These are phyloP conservation scores for Gopherus evgoodei DNA, from an alignment of 2,113 vertebrate species.

Conservation along the genomic window DNA sequence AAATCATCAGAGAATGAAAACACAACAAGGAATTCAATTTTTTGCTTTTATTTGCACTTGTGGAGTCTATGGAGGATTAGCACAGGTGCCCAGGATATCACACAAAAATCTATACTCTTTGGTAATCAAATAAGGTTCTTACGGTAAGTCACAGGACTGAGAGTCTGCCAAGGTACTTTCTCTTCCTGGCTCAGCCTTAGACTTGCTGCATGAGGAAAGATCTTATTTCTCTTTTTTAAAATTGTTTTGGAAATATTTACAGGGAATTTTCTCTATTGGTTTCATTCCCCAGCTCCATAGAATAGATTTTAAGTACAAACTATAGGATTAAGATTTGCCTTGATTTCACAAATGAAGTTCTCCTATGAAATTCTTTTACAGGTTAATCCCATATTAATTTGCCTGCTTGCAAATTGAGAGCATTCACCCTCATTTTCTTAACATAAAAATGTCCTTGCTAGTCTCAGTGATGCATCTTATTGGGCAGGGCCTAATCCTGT, in stretches of 20 bases:
- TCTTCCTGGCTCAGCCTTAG: background rate
- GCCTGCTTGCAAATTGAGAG: conserved; percentile 17
- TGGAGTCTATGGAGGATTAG: background rate
- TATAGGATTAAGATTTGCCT: conserved; percentile 25
- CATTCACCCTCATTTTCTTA: conserved; percentile 48
- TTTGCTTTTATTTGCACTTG: background rate
- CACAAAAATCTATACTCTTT: background rate
- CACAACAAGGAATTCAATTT: background rate
- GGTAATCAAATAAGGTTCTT: background rate
- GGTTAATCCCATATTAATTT: conserved; percentile 63
- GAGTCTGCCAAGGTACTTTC: accelerated
- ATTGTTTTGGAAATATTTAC: background rate
- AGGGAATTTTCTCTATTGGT: background rate
- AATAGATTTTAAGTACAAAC: background rate
- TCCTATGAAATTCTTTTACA: conserved; percentile 30
- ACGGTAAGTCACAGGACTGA: background rate
- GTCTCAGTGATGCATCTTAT: conserved; percentile 37
- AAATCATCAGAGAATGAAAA: background rate
- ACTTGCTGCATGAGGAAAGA: background rate
- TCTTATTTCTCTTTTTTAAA: background rate
- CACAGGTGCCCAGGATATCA: background rate
- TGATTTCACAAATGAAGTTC: conserved; percentile 21
- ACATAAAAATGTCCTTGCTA: conserved; percentile 57
- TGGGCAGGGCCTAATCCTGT: conserved; percentile 52
- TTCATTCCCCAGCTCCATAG: background rate